Conservation (phyloP, 2,113 vertebrate species). For the Aleadryas rufinucha region DNA sequence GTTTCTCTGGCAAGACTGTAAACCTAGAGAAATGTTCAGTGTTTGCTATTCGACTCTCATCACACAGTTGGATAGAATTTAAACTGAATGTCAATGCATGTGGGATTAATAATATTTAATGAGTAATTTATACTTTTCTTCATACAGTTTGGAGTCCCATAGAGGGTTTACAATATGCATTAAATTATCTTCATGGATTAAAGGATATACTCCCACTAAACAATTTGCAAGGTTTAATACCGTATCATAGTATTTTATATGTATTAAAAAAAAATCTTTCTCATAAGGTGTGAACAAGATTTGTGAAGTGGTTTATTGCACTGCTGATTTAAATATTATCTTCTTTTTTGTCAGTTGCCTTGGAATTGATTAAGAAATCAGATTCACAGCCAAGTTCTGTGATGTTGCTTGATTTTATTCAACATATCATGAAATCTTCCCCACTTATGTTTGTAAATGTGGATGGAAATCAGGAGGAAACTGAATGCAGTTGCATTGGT, state of each 20-base stretch:
- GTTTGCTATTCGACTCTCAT: not conserved
- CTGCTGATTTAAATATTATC: not conserved
- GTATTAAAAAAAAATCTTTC: not conserved
- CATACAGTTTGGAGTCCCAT: not conserved
- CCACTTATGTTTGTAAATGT: conserved; percentile 92
- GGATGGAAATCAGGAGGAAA: conserved; percentile 76
- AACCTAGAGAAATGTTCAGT: not conserved
- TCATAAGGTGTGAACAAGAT: not conserved
- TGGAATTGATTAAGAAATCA: conserved; percentile 90
- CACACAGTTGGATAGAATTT: not conserved
- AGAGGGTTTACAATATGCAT: not conserved
- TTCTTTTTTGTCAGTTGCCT: conserved; percentile 74
- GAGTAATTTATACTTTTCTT: not conserved
- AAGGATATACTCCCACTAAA: not conserved
- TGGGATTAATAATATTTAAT: not conserved
- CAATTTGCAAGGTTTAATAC: not conserved
- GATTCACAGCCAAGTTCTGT: conserved; percentile 91
- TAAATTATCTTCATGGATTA: not conserved
- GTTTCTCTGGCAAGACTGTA: not conserved
- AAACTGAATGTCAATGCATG: not conserved
- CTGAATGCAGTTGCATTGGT: conserved; percentile 81
- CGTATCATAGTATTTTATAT: not conserved
- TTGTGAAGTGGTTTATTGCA: not conserved
- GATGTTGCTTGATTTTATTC: conserved; percentile 96
- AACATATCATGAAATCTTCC: conserved; percentile 95